These are phyloP conservation scores for Abramis brama DNA, from an alignment of 2,113 vertebrate genomes.

Conservation along the genomic window DNA sequence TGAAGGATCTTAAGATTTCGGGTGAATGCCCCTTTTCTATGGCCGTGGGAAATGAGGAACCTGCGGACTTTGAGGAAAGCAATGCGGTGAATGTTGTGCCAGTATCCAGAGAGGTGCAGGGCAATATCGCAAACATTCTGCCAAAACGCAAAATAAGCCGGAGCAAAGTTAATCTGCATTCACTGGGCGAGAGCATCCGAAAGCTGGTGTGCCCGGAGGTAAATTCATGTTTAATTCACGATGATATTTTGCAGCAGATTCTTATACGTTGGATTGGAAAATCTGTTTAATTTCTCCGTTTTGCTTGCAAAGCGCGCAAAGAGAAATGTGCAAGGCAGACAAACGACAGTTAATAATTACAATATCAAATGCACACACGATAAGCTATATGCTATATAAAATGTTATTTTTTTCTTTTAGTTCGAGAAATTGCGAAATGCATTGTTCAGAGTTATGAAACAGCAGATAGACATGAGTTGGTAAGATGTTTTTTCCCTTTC, in stretches of 20 bases:
- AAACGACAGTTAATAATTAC: not conserved
- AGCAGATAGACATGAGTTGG: slow-evolving; percentile 81
- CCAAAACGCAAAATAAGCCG: slow-evolving; percentile 85
- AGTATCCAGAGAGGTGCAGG: slow-evolving; percentile 79
- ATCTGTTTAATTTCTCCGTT: not conserved
- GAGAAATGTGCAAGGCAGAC: not conserved
- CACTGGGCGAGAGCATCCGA: slow-evolving; percentile 91
- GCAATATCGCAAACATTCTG: slow-evolving; percentile 70
- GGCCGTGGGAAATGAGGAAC: slow-evolving; percentile 74
- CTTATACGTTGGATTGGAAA: not conserved
- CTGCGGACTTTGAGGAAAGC: slow-evolving; percentile 77
- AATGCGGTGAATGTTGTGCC: slow-evolving; percentile 70
- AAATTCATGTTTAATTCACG: slow-evolving; percentile 62
- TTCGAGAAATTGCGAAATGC: slow-evolving; percentile 88
- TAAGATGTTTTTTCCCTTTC: slow-evolving; percentile 64
- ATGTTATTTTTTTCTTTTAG: slow-evolving; percentile 73
- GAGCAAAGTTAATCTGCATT: slow-evolving; percentile 91
- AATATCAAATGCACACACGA: not conserved
- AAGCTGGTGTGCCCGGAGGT: slow-evolving; percentile 96
- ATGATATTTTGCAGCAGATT: not conserved
- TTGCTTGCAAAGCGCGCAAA: slow-evolving; percentile 15
- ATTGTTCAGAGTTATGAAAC: slow-evolving; percentile 84
- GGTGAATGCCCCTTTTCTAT: slow-evolving; percentile 95
- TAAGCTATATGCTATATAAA: slow-evolving; percentile 1
- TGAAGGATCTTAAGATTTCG: slow-evolving; percentile 93